Base-by-base conservation (phyloP, 1,140 invertebrate genomes). In the Macrocentrus cingulum region DNA sequence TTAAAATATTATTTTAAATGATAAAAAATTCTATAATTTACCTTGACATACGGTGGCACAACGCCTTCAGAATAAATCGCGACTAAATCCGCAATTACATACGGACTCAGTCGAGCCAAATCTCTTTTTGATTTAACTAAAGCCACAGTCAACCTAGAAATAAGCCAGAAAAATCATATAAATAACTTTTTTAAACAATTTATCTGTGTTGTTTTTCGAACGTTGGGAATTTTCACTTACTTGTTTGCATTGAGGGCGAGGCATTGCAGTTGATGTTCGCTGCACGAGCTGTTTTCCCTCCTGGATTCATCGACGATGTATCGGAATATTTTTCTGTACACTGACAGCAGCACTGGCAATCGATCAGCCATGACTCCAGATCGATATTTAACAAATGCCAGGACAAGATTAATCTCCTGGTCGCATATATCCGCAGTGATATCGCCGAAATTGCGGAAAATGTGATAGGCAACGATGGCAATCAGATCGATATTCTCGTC, bases 31-130 rank as follows among this genome's bases (percentile, higher is more conserved):
- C 19, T 39, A 4, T 39, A 39, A n/a, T n/a, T n/a, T 75, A 82
- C 81, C 68, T 82, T 82, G n/a, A 82, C 59, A 54, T 64, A 67
- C 37, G 62, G 61, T 51, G 75, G 69, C 55, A 81, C 56, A 46
- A 65, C 71, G 20, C 61, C 66, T 61, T 70, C 69, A 18, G 77
- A 72, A 67, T 80, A 76, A 15, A 77, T 66, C 62, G 69, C 61
- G 7, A 83, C 66, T 62, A 48, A 71, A 58, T 60, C 77, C 74
- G 50, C 23, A 62, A 60, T 65, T 8, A 64, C 45, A 54, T 37
- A 59, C 2, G 32, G 48, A 52, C 51, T 49, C 8, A 29, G n/a
- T 42, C 39, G 32, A 13, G 18, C 39, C 11, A 46, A 41, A 15
- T 34, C 22, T 54, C 50, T 60, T 32, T 48, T 59, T 4, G 48